Base-by-base conservation (phyloP, 1,140 invertebrate species). In the Eufriesea mexicana region DNA sequence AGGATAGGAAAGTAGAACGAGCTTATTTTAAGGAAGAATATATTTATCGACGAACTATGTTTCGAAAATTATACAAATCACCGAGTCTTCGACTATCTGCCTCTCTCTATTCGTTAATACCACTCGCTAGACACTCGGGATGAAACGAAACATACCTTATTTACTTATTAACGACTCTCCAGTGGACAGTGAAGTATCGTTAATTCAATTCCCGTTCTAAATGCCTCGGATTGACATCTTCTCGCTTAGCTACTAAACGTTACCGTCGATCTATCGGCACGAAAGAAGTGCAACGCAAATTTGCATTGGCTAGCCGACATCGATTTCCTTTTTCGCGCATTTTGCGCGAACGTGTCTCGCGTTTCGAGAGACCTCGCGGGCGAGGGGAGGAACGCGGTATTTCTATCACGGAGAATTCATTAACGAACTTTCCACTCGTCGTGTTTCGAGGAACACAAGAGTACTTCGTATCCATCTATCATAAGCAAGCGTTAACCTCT, bases 201-300 rank as follows among this genome's bases (percentile, higher is more conserved):
- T 49, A 28, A 28, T 23, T 62, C 55, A 28, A 62, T 62, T 61
- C 25, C 8, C 20, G 25, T 64, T 54, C 25, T n/a, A 23, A 64
- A 51, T 76, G 7, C 74, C 28, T 28, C 49, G 51, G 47, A 66
- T 20, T 61, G 23, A 66, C 61, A 61, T 57, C 62, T 68, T 35
- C 18, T 16, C 25, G 64, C 28, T 51, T 23, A 20, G n/a, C 25
- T 28, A 18, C 47, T 16, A 54, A 57, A 57, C 42, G 57, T 68
- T 23, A 20, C 47, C 16, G 74, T 16, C 28, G 20, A 66, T 76
- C 64, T 76, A 35, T 51, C 74, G 8, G 45, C 5, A 7, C 47
- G n/a, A 28, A 78, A 78, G 62, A 78, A 78, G 76, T 78, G 76
- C 64, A 67, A 28, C 18, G 76, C 51, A 78, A 78, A 67, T 78